Base-by-base conservation (phyloP, 2,113 vertebrate species). In the Rostratula benghalensis region DNA sequence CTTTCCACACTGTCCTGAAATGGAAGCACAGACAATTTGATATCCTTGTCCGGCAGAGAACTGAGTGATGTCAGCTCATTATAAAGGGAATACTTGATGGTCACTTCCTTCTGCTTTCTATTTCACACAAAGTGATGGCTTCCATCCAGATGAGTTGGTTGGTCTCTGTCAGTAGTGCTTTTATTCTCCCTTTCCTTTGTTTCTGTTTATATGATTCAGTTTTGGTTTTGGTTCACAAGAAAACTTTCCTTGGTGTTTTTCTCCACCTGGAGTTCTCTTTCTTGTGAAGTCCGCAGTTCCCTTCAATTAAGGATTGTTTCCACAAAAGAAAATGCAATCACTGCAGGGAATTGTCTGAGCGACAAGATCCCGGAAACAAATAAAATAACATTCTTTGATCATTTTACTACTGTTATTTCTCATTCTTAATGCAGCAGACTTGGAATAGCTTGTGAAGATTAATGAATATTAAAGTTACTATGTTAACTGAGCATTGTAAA, bases 31-130 rank as follows among this genome's bases (percentile, higher is more conserved):
- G 37, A 78, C 54, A 77, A 94, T 91, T 69, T 85, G 85, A 95
- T 91, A 93, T 53, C 64, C n/a, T 88, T 90, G 41, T 74, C 77
- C 35, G 1, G 54, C 54, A 77, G n/a, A 83, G 37, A 90, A 74
- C 25, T 2, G 50, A 81, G 75, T 93, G 90, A 96, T 81, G 71
- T 96, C 93, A 96, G 59, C 23, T 50, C 16, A 1, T 80, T 96
- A 31, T 48, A 83, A 91, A 95, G 45, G 28, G 79, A 95, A 83
- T 90, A 73, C 13, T 90, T 77, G 78, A 82, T 85, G 54, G 63
- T 83, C 50, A 83, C 78, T 96, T 97, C 84, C 94, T 95, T 84
- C 65, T 95, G 65, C 60, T 94, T 96, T 89, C 69, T 22, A 51
- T 92, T 97, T 96, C 27, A 53, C 43, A 90, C 24, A 77, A 84